Percentiles rank a stretch among this genome's conserved stretches.
phyloP scores from a whole-genome alignment of 2,113 vertebrate genomes.

The Chiloscyllium plagiosum region DNA sequence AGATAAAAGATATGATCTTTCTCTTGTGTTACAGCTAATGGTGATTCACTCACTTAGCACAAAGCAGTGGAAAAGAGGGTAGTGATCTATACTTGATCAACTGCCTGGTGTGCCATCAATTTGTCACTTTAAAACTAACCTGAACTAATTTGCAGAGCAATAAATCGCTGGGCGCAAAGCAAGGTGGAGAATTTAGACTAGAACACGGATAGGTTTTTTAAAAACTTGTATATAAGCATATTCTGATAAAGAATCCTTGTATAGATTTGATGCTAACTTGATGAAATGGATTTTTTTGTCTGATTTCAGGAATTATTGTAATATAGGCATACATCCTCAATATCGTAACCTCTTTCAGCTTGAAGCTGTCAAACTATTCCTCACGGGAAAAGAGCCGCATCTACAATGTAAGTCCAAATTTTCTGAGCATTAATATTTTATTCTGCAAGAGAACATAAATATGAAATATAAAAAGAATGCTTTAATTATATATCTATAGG shows the following conservation, averaged over 20 bases:
- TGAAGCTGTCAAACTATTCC: constrained; percentile 89
- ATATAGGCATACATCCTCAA: constrained; percentile 82
- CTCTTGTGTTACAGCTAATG: background rate
- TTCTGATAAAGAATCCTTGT: background rate
- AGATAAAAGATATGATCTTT: background rate
- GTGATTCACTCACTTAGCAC: background rate
- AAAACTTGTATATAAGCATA: background rate
- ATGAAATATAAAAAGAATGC: background rate
- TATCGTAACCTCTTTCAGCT: constrained; percentile 85
- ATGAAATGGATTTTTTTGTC: background rate
- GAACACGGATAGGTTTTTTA: background rate
- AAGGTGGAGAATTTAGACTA: background rate
- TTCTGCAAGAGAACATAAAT: background rate
- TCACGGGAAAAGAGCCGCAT: constrained; percentile 78
- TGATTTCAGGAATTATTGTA: constrained; percentile 83
- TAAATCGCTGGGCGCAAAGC: background rate
- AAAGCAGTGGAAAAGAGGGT: background rate
- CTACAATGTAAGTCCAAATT: constrained; percentile 72
- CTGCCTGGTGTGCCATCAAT: background rate
- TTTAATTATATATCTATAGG: constrained; percentile 57
- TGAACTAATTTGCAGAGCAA: background rate
- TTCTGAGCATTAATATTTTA: background rate
- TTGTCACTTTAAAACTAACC: background rate
- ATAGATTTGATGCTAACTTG: background rate
- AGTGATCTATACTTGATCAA: background rate